Base-by-base conservation (phyloP, 2,888 invertebrate genomes). In the Himalopsyche tibetana region DNA sequence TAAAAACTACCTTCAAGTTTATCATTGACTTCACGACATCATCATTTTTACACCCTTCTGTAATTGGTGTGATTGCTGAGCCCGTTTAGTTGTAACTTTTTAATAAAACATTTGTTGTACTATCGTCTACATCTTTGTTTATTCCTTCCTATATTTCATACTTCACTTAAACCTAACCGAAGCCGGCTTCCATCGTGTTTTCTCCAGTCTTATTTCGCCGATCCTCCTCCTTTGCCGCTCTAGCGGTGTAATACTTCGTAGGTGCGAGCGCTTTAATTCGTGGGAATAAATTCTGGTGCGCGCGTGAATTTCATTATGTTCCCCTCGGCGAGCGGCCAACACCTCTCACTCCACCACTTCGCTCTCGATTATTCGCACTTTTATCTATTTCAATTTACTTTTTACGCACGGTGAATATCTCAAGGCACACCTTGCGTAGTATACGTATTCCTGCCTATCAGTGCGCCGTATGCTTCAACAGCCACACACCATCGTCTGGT, bases 341-440 rank as follows among this genome's bases (percentile, higher is more conserved):
- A 19, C 63, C 63, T 63, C 63, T 28, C 63, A 28, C 19, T 28
- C 63, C 63, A n/a, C 19, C 74, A 36, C 74, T 36, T 36, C 74
- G 74, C 28, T 74, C 74, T 74, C 74, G 74, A 74, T 74, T 74
- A 74, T 74, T 74, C 74, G 74, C 74, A 74, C 74, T 74, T 74
- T 74, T 74, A 74, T 74, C 74, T 74, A 74, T 74, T 74, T 74
- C 74, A 74, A 74, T 74, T 74, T 74, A 74, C 74, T 74, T 74
- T 74, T 74, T 74, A 74, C 74, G 74, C 15, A 74, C 74, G 74
- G 74, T 74, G 74, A 74, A 74, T 74, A 74, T 74, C 36, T 74
- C 74, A 38, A 74, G 74, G 12, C 74, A 38, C 74, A 74, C 74
- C 74, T 74, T 74, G 19, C 74, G 74, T 74, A 28, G 28, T 28